phyloP scores from a whole-genome alignment of 37 sponge, comb jelly and placozoan species.

The Geodia barretti region DNA sequence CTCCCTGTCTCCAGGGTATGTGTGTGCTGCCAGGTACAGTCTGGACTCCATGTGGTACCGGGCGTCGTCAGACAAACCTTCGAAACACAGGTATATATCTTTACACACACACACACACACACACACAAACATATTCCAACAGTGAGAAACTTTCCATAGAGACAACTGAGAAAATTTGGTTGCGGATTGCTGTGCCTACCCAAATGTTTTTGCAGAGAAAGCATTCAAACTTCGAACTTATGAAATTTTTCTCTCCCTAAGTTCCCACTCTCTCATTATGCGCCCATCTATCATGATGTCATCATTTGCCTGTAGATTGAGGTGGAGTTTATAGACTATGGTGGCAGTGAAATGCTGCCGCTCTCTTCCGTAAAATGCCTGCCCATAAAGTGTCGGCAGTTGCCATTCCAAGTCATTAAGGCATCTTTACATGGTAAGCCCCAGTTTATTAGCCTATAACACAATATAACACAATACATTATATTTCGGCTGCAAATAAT shows the following conservation, averaged over 20 bases:
- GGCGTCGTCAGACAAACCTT: slow-evolving; percentile 1
- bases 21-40: slow-evolving; percentile 9
- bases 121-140: no score
- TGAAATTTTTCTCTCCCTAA: no score
- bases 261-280: no score
- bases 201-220: no score
- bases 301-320: not conserved
- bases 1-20: not conserved
- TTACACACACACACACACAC: not conserved
- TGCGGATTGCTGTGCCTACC: not conserved
- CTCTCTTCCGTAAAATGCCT: slow-evolving; percentile 7
- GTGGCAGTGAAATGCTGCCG: slow-evolving; percentile 35
- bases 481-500: no score
- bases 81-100: not conserved
- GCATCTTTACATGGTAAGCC: slow-evolving; percentile 7
- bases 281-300: no score
- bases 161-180: no score
- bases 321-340: slow-evolving; percentile 60
- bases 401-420: slow-evolving; percentile 54
- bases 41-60: slow-evolving; percentile 16
- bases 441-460: not conserved
- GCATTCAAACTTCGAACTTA: no score
- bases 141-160: no score
- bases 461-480: not conserved
- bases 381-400: slow-evolving; percentile 15